These are phyloP conservation scores for Leptinotarsa rubiginosa DNA, from an alignment of 2,888 invertebrate genomes.

Conservation along the genomic window DNA sequence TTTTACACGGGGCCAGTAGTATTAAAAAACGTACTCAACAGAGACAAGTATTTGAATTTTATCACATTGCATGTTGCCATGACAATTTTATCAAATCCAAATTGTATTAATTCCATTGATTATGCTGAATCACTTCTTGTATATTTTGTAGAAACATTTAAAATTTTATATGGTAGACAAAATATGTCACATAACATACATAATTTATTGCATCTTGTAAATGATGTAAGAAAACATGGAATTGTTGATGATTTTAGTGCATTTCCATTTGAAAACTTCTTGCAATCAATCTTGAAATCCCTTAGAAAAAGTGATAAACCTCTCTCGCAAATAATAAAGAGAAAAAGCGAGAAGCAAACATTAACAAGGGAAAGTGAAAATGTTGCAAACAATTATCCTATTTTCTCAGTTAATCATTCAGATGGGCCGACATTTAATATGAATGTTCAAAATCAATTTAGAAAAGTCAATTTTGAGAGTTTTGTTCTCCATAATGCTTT, in stretches of 20 bases:
- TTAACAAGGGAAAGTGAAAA: constrained; percentile 17
- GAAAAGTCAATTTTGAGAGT: constrained; percentile 23
- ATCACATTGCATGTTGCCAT: no score
- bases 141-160: no score
- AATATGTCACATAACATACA: constrained; percentile 33
- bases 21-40: no score
- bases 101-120: no score
- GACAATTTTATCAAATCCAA: no score
- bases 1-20: no score
- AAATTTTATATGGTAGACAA: neutral
- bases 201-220: constrained; percentile 27
- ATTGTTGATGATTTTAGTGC: constrained; percentile 25
- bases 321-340: constrained; percentile 32
- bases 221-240: constrained; percentile 24
- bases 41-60: no score
- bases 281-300: constrained; percentile 26
- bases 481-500: constrained; percentile 19
- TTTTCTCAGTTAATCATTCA: constrained; percentile 24
- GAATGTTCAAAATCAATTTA: constrained; percentile 24
- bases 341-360: constrained; percentile 21
- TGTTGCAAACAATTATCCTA: constrained; percentile 21
- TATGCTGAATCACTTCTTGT: no score
- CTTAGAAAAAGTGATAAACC: constrained; percentile 34
- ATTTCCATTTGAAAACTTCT: constrained; percentile 30
- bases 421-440: constrained; percentile 21